Percentiles rank a stretch among this genome's conserved stretches.
These are phyloP conservation scores for Caenorhabditis afra DNA, from an alignment of 2,888 invertebrate genomes.

Conservation along the genomic window DNA sequence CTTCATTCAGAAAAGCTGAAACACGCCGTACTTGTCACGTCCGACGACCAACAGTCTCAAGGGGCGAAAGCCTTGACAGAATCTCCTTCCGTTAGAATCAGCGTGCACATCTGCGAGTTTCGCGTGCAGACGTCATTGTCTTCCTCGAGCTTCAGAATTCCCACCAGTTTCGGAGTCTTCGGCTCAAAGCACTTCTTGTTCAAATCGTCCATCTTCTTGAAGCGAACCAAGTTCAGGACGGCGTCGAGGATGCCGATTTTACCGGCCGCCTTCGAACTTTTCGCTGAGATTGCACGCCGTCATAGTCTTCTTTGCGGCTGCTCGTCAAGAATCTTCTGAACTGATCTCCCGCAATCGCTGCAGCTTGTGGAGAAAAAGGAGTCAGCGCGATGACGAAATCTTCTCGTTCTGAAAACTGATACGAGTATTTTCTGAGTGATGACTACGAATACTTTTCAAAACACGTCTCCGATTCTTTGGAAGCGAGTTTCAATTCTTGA, in stretches of 20 bases:
- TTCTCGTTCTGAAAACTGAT: too few species aligned
- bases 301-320: too few species aligned
- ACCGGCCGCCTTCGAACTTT: slow-evolving; percentile 86
- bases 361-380: too few species aligned
- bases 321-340: slow-evolving; percentile 88
- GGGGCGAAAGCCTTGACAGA: slow-evolving; percentile 97
- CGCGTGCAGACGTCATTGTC: slow-evolving; percentile 95
- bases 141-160: slow-evolving; percentile 92
- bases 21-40: slow-evolving; percentile 87
- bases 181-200: slow-evolving; percentile 90
- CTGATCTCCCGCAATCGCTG: too few species aligned
- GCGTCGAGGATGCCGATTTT: slow-evolving; percentile 95
- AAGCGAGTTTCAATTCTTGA: too few species aligned
- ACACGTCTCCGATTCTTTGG: too few species aligned
- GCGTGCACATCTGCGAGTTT: slow-evolving; percentile 91
- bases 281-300: slow-evolving; percentile 88
- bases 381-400: too few species aligned
- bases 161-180: slow-evolving; percentile 90
- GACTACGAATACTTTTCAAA: too few species aligned
- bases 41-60: slow-evolving; percentile 90
- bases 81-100: slow-evolving; percentile 99
- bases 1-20: slow-evolving; percentile 96
- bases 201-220: slow-evolving; percentile 87
- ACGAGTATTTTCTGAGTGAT: too few species aligned
- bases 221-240: slow-evolving; percentile 95